Base-by-base conservation (phyloP, 2,888 invertebrate species). In the Phlogophora meticulosa region DNA sequence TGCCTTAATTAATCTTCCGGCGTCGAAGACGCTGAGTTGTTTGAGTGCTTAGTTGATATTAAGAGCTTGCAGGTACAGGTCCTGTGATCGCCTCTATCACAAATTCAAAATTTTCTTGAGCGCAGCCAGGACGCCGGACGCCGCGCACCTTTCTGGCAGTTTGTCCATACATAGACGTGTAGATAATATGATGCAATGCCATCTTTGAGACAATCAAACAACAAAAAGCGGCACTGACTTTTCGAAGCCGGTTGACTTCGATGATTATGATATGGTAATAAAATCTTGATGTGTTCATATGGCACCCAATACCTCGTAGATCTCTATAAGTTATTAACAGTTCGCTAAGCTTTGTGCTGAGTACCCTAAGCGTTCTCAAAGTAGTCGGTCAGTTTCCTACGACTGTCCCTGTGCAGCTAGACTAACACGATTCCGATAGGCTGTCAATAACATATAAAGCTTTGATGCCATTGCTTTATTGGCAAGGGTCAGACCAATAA, bases 301-400 rank as follows among this genome's bases (percentile, higher is more conserved):
- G n/a, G 49, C 61, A 55, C 58, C 38, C 49, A 61, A 49, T 61
- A 34, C 32, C 20, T 9, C 20, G 36, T 48, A 42, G 15, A 48
- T 22, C 22, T 13, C 1, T 36, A 24, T 66, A 24, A 38, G 4
- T 20, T 17, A 38, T 13, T 24, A 15, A 2, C 11, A 36, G 20
- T 38, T 24, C 20, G 32, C 43, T 7, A 1, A 11, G 15, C 34
- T 13, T 11, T n/a, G 20, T 9, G 24, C 17, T 1, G 24, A 24
- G 2, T 38, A 10, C 13, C 15, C 4, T 5, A 17, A 3, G 1
- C 11, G 22, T 40, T 40, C 22, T 17, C 22, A 9, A 67, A 22
- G 13, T 32, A 49, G n/a, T 38, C 28, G 13, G 36, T 40, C 15
- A n/a, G 13, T 17, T 5, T 11, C 4, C 5, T 24, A 15, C 11